Conservation (phyloP, 2,888 invertebrate genomes). For the Hypomecis punctinalis region DNA sequence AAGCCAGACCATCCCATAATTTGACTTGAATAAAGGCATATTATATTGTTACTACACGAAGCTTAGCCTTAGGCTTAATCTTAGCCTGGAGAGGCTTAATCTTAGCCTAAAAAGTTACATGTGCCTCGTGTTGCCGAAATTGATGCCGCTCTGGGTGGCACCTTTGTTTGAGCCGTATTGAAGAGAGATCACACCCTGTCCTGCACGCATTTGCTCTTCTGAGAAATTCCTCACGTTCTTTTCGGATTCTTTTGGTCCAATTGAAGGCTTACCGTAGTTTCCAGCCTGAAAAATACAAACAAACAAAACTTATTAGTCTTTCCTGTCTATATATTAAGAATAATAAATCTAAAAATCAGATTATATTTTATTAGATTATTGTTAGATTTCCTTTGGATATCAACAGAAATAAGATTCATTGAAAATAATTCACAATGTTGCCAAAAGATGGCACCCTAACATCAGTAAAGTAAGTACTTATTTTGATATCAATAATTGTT, state of each 20-base stretch:
- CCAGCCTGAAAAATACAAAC: constrained; percentile 86
- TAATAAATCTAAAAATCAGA: too few species aligned
- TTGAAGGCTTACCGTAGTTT: constrained; percentile 93
- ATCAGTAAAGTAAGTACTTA: too few species aligned
- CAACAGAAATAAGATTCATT: too few species aligned
- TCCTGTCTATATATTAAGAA: background rate
- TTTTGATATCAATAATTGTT: too few species aligned
- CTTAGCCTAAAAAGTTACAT: constrained; percentile 86
- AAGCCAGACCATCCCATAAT: constrained; percentile 27
- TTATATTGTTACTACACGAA: constrained; percentile 9
- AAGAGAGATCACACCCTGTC: constrained; percentile 96
- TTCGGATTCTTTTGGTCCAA: constrained; percentile 98
- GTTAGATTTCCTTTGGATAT: too few species aligned
- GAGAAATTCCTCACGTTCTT: constrained; percentile 97
- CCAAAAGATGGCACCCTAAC: too few species aligned
- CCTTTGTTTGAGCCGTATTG: constrained; percentile 99
- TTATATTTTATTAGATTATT: too few species aligned
- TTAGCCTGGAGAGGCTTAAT: constrained; percentile 68
- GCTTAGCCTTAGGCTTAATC: constrained; percentile 1
- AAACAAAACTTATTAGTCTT: too few species aligned
- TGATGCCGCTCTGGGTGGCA: constrained; percentile 97
- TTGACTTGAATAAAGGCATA: constrained; percentile 23
- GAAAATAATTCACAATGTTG: too few species aligned
- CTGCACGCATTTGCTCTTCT: constrained; percentile 96
- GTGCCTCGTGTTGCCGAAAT: constrained; percentile 98